Evolutionary conservation across 2,113 vertebrate genomes (phyloP), one percentile per base, ranked within the genome.

Genomic region (Rhegmatorhina hoffmannsi): DNA sequence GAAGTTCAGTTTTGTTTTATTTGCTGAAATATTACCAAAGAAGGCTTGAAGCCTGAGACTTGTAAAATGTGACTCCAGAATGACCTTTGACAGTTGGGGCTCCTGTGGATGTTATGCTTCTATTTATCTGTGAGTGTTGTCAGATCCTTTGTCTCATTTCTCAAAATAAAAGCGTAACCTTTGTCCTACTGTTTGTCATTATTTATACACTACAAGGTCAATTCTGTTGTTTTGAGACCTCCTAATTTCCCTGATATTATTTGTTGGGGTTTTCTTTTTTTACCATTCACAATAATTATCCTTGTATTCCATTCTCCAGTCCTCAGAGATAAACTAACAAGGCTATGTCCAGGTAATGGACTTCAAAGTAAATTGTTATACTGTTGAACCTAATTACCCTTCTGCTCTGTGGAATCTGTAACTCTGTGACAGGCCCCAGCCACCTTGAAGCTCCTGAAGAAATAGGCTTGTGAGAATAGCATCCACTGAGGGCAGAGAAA

Each of bases 1-100:
- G 86, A 96, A 95, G 77, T 91, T 93, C 82, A 47, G 59, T 87
- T 92, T 95, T 91, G 89, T 96, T 97, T 96, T 95, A 94, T 95
- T 91, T 91, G 85, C 72, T 90, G 85, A 94, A 93, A 89, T 89
- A 92, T 93, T 95, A 95, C 92, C 88, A 96, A 93, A 95, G 94
- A 63, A 89, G n/a, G n/a, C 68, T 96, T 84, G 85, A 94, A 96
- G 64, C 66, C 43, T 85, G 63, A 90, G 84, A 69, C 91, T 97
- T 95, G 75, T 91, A 95, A 94, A 95, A 89, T 69, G 86, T 90
- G 90, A 78, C 88, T 94, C 73, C 31, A 80, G 78, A 83, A 64
- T 90, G 96, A 91, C 94, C 95, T 89, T 82, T 95, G 87, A 86
- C 87, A 91, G 70, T 5, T 92, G 64, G 44, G 67, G 73, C 49